These are phyloP conservation scores for Urosaurus nigricauda DNA, from an alignment of 2,797 vertebrate species.

Conservation along the genomic window DNA sequence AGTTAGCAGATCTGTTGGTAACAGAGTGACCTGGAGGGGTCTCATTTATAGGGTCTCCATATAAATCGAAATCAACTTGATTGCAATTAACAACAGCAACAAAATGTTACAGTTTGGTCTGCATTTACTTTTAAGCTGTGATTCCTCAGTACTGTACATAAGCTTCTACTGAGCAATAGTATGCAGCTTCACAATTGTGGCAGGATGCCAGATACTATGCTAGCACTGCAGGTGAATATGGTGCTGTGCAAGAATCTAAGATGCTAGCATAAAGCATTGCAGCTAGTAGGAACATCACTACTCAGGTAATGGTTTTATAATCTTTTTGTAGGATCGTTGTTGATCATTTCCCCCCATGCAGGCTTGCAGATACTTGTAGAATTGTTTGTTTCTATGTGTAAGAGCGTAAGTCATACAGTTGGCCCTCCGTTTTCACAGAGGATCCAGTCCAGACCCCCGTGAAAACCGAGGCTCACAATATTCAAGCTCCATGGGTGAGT, in stretches of 20 bases:
- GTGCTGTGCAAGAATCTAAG: not conserved
- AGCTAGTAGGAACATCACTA: not conserved
- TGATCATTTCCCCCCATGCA: not conserved
- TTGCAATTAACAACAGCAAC: not conserved
- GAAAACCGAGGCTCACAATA: too few species aligned
- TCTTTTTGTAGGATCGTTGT: not conserved
- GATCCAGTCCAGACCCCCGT: too few species aligned
- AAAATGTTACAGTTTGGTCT: not conserved
- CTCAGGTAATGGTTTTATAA: not conserved
- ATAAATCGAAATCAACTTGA: not conserved
- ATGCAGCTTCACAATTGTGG: not conserved
- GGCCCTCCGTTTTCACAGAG: too few species aligned
- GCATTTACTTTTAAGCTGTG: not conserved
- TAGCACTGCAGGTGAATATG: not conserved
- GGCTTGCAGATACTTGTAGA: not conserved
- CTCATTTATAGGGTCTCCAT: too few species aligned
- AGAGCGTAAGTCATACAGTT: too few species aligned
- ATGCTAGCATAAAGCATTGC: not conserved
- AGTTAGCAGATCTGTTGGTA: too few species aligned
- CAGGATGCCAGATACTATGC: not conserved
- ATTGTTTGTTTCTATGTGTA: not conserved
- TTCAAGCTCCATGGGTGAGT: too few species aligned
- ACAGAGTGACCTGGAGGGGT: too few species aligned
- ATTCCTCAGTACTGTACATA: not conserved
- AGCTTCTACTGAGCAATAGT: not conserved